Conservation (phyloP, 2,888 invertebrate genomes). For the Oligia latruncula region DNA sequence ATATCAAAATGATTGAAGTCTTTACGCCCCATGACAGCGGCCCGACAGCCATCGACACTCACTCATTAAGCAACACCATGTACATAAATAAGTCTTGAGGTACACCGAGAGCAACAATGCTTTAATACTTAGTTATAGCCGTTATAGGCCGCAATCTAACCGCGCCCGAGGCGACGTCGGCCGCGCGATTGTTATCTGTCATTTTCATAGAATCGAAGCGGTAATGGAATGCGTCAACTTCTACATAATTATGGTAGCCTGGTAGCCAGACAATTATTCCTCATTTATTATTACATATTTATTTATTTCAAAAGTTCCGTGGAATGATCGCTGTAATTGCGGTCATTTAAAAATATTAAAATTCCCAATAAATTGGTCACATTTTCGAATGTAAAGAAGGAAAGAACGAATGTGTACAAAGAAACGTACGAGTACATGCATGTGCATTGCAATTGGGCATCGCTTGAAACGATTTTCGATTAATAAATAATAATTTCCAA, state of each 20-base stretch:
- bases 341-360: conserved; percentile 38
- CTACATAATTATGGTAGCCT: conserved; percentile 59
- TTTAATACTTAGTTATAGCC: conserved; percentile 55
- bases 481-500: conserved; percentile 30
- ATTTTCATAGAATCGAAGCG: conserved; percentile 66
- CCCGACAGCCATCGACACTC: conserved; percentile 65
- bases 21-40: conserved; percentile 70
- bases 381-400: conserved; percentile 35
- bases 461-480: not conserved
- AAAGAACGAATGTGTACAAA: conserved; percentile 19
- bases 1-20: conserved; percentile 74
- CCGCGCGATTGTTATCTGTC: conserved; percentile 63
- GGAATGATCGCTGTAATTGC: conserved; percentile 21
- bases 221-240: conserved; percentile 63
- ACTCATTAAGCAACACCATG: conserved; percentile 67
- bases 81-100: conserved; percentile 52
- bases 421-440: not conserved
- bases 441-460: not conserved
- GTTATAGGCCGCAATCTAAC: conserved; percentile 60
- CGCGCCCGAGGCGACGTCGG: conserved; percentile 53
- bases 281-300: conserved; percentile 51
- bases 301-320: conserved; percentile 32
- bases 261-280: conserved; percentile 53
- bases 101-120: conserved; percentile 62
- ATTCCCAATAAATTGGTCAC: conserved; percentile 50